These are phyloP conservation scores for Trachops cirrhosus DNA, from an alignment of 2,797 vertebrate genomes.

Conservation along the genomic window DNA sequence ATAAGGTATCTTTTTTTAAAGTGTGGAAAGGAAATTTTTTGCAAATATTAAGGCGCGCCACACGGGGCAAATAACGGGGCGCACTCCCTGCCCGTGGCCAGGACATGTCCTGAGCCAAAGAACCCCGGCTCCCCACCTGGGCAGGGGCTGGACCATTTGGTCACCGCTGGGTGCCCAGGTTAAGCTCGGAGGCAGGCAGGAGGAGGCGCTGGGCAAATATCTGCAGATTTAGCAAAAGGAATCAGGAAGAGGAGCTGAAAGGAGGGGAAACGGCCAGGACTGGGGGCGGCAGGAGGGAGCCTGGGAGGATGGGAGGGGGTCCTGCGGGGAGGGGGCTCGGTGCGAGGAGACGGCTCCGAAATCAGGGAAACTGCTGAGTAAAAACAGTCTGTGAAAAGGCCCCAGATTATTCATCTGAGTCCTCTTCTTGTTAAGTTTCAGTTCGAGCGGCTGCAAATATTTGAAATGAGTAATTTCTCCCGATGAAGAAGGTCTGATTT, in stretches of 20 bases:
- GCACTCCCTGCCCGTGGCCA: not conserved
- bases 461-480: slow-evolving; percentile 73
- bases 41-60: not conserved
- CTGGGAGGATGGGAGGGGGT: not conserved
- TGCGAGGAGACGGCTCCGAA: not conserved
- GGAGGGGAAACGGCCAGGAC: not conserved
- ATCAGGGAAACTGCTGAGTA: slow-evolving; percentile 58
- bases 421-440: slow-evolving; percentile 44
- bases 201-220: not conserved
- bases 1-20: not conserved
- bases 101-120: not conserved
- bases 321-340: not conserved
- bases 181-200: not conserved
- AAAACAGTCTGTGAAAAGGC: slow-evolving; percentile 50
- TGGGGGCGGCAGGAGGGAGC: not conserved
- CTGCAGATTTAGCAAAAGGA: not conserved
- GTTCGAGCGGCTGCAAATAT: slow-evolving; percentile 63
- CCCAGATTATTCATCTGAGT: slow-evolving; percentile 56
- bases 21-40: not conserved
- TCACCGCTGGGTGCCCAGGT: not conserved
- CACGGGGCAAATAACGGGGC: not conserved
- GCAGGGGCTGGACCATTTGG: not conserved
- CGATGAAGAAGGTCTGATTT: slow-evolving; percentile 73
- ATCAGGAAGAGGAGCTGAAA: not conserved
- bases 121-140: accelerated